Base-by-base conservation (phyloP, 2,113 vertebrate species). In the Cynocephalus volans region DNA sequence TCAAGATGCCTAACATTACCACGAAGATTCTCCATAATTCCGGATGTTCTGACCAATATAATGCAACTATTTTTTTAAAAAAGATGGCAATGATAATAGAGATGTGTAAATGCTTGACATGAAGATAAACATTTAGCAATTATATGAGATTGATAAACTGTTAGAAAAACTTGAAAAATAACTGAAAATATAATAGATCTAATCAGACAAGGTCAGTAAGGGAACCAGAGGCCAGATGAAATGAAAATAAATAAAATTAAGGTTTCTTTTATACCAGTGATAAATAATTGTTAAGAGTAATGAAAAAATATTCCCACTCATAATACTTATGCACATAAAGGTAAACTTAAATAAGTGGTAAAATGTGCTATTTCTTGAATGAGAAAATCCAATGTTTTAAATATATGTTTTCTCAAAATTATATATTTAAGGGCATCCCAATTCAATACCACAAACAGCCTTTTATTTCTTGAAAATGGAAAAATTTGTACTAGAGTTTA, bases 121-220 rank as follows among this genome's bases (percentile, higher is more conserved):
- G 14, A 89, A 95, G 3, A 62, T 28, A 85, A 36, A 60, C 80
- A 67, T 26, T 83, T 87, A 65, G 58, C 21, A 91, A 62, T 72
- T 86, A 48, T 36, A 87, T 72, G 56, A 92, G 54, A 86, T 18
- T 86, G 23, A 82, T 90, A 84, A 91, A 84, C 36, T 90, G 8
- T 85, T 90, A 72, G 31, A 90, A 96, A 93, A 70, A 17, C n/a
- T 86, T 90, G 13, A 92, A 89, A 52, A 81, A 64, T 80, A 88
- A 50, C 9, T 67, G 87, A 88, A 65, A 88, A n/a, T 88, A 75
- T 75, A n/a, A 13, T 41, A 92, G 79, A 97, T 83, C 28, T 77
- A 77, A 77, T 82, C 33, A 92, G 54, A 92, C 36, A 88, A 93
- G 11, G 92, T 86, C 33, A 56, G 19, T 23, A 95, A 83, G 56